These are phyloP conservation scores for Cataglyphis livida DNA, from an alignment of 2,888 invertebrate genomes.

Conservation along the genomic window DNA sequence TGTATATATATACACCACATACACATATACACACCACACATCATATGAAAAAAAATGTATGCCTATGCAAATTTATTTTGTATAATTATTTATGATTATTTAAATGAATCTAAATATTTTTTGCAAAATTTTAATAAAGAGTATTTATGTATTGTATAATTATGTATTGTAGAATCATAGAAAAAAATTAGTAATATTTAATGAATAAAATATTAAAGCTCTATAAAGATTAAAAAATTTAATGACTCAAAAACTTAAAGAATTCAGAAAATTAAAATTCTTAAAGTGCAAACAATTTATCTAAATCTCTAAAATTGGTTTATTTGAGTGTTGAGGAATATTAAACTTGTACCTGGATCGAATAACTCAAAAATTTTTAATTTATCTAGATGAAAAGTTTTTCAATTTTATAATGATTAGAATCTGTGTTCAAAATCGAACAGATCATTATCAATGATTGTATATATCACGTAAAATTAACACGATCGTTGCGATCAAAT, in stretches of 20 bases:
- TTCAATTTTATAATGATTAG: not conserved
- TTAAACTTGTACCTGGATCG: not conserved
- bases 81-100: conserved; percentile 5
- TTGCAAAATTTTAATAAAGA: not conserved
- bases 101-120: not conserved
- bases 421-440: conserved; percentile 18
- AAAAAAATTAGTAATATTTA: not conserved
- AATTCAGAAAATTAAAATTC: not conserved
- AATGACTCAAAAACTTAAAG: not conserved
- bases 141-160: not conserved
- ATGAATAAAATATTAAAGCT: conserved; percentile 8
- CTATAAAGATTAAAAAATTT: not conserved
- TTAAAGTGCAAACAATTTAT: not conserved
- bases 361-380: not conserved
- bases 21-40: not conserved
- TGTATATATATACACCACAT: conserved; percentile 3
- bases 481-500: not conserved
- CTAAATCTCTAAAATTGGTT: too few species aligned
- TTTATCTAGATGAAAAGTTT: not conserved
- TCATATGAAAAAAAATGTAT: too few species aligned
- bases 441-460: not conserved
- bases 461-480: not conserved
- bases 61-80: not conserved
- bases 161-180: not conserved
- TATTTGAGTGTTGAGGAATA: not conserved